These are phyloP conservation scores for Liasis olivaceus DNA, from an alignment of 2,797 vertebrate genomes.

Conservation along the genomic window DNA sequence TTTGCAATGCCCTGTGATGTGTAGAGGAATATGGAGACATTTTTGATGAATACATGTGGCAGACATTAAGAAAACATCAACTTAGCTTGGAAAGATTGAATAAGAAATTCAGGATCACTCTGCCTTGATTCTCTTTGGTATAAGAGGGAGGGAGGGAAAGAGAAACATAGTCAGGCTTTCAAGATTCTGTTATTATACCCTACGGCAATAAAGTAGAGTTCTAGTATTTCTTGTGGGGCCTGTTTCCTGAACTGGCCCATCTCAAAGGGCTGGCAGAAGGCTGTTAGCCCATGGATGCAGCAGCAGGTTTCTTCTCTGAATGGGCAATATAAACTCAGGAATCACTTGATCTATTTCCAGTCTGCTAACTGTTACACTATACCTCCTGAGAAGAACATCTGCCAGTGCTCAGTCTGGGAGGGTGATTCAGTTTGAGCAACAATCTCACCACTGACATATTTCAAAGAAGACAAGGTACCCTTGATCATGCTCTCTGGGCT, in stretches of 20 bases:
- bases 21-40: too few relatives aligned
- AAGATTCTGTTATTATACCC: too few relatives aligned
- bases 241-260: background rate
- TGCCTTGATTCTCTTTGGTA: too few relatives aligned
- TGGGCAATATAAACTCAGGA: background rate
- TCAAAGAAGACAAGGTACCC: background rate
- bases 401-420: background rate
- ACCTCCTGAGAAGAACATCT: background rate
- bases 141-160: too few relatives aligned
- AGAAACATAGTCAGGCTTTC: too few relatives aligned
- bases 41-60: too few relatives aligned
- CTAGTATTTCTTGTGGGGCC: background rate
- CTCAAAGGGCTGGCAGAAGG: background rate
- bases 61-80: too few relatives aligned
- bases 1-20: background rate
- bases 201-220: background rate
- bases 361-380: background rate
- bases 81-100: too few relatives aligned
- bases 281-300: background rate
- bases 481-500: background rate
- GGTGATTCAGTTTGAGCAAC: background rate
- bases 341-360: background rate
- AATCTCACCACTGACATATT: conserved; percentile 32
- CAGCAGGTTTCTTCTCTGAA: background rate
- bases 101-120: too few relatives aligned